Conservation (phyloP, 2,888 invertebrate genomes). For the Hydropsyche betteni region DNA sequence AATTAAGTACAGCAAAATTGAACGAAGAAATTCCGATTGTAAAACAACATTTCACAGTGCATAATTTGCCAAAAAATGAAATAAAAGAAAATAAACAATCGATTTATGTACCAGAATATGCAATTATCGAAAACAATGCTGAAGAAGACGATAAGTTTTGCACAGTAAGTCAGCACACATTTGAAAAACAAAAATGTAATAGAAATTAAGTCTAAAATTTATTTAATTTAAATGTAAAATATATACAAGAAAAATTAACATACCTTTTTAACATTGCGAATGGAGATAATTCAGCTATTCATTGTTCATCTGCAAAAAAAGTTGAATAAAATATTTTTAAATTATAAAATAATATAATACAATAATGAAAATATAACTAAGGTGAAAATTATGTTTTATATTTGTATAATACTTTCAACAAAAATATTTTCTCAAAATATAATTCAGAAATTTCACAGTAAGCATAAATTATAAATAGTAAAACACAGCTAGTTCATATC, state of each 20-base stretch:
- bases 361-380: too few species aligned
- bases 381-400: too few species aligned
- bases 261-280: conserved; percentile 49
- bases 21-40: background rate
- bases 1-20: background rate
- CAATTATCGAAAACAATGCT: background rate
- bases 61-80: background rate
- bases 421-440: too few species aligned
- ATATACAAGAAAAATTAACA: conserved; percentile 32
- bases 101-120: conserved; percentile 8
- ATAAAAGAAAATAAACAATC: background rate
- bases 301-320: conserved; percentile 42
- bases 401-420: too few species aligned
- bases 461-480: too few species aligned
- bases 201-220: background rate
- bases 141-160: conserved; percentile 5
- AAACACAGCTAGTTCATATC: too few species aligned
- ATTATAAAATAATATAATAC: too few species aligned
- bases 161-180: background rate
- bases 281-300: conserved; percentile 21
- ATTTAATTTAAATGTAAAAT: conserved; percentile 15
- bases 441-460: too few species aligned
- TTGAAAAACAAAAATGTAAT: background rate
- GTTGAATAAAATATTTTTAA: background rate
- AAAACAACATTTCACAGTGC: background rate